These are phyloP conservation scores for Leucophenga montana DNA, from an alignment of 2,888 invertebrate species.

Conservation along the genomic window DNA sequence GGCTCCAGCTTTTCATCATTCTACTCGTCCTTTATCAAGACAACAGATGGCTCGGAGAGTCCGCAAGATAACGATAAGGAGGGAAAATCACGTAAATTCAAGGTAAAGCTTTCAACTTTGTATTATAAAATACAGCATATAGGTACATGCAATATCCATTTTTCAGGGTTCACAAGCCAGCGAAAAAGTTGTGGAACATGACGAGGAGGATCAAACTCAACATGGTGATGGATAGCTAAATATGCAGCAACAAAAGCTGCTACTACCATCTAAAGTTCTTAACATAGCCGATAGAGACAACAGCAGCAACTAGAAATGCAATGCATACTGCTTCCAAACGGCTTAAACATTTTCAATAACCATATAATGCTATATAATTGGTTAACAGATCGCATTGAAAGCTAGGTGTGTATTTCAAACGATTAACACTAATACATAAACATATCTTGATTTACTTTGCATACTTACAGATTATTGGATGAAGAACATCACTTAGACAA, in stretches of 20 bases:
- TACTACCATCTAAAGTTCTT: too few species aligned
- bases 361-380: too few species aligned
- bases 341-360: too few species aligned
- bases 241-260: too few species aligned
- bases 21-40: slow-evolving; percentile 82
- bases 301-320: neutral
- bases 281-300: neutral
- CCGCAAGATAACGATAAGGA: slow-evolving; percentile 70
- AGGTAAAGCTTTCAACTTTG: slow-evolving; percentile 44
- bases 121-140: neutral
- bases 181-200: slow-evolving; percentile 46
- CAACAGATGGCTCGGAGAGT: slow-evolving; percentile 74
- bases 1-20: slow-evolving; percentile 81
- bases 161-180: neutral
- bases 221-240: slow-evolving; percentile 59
- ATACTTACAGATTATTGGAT: too few species aligned
- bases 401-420: too few species aligned
- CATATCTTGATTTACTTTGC: too few species aligned
- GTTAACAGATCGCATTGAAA: too few species aligned
- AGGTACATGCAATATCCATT: neutral
- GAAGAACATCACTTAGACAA: too few species aligned
- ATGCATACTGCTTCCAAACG: too few species aligned
- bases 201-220: slow-evolving; percentile 65
- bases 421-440: too few species aligned
- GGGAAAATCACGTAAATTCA: slow-evolving; percentile 56